Evolutionary conservation across 1,140 invertebrate species (phyloP), one percentile per base, ranked within the genome.

Genomic region (Drosophila kikkawai): DNA sequence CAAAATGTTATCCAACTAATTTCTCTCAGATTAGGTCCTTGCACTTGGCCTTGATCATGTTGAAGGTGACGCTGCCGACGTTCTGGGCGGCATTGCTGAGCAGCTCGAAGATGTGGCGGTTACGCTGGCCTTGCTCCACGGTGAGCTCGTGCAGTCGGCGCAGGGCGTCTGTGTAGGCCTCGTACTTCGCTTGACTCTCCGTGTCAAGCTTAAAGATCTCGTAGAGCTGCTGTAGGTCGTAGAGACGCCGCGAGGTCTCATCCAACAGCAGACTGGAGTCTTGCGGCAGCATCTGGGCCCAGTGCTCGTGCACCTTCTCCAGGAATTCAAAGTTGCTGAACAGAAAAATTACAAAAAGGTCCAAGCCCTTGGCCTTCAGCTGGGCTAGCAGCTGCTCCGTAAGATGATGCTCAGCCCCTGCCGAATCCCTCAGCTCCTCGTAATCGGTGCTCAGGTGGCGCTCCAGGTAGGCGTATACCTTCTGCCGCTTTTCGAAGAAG

Each of bases 301-400:
- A 92, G 9, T 91, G 78, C 17, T 75, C 56, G 44, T 92, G 91
- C 12, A 92, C 70, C 26, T 76, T 67, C 17, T 92, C 91, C 11
- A 92, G 41, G 12, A 92, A 92, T 44, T 92, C 91, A 55, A 92
- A 92, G 58, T 92, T 92, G 56, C 91, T 91, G 15, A 92, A 92
- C 15, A 92, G 48, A 67, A 91, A 92, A 26, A 86, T 84, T 11
- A 92, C 82, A 32, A 92, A 87, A 8, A 92, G 58, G 56, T 92
- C 91, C 15, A 92, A 29, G 0, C 91, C 91, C 26, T 87, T 90
- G 44, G 70, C 42, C n/a, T 87, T 79, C 3, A 92, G 55, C 48
- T 84, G 77, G 3, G 37, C 60, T 19, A 92, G 56, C 1, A 92
- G 55, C 7, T 83, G 56, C 3, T 76, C 76, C 3, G 78, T 79